These are phyloP conservation scores for Pantherophis guttatus DNA, from an alignment of 2,113 vertebrate species.

Conservation along the genomic window DNA sequence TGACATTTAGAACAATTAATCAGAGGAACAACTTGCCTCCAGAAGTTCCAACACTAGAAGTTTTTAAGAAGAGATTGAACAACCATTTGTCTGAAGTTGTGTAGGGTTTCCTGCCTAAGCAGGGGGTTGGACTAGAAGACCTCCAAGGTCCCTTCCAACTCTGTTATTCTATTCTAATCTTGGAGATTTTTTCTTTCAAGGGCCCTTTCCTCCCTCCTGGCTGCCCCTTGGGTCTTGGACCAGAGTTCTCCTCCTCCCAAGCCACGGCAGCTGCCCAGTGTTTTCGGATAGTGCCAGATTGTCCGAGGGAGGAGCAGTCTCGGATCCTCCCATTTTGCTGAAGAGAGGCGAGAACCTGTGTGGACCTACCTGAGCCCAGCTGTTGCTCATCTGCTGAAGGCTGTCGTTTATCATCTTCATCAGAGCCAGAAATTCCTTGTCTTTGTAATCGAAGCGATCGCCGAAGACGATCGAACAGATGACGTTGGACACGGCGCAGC, in stretches of 20 bases:
- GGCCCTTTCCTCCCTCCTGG: neutral
- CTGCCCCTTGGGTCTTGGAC: neutral
- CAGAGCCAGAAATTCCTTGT: constrained; percentile 15
- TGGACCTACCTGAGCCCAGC: constrained; percentile 32
- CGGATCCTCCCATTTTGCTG: neutral
- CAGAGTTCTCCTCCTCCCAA: neutral
- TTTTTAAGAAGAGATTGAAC: too few species aligned
- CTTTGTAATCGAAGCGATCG: constrained; percentile 31
- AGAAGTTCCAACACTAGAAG: too few species aligned
- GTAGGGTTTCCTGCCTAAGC: too few species aligned
- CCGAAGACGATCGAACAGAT: constrained; percentile 49
- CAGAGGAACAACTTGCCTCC: too few species aligned
- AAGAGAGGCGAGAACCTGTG: neutral
- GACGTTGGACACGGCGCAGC: constrained; percentile 27
- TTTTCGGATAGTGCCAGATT: neutral
- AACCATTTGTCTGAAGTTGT: too few species aligned
- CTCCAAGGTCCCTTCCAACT: too few species aligned
- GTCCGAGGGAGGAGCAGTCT: neutral
- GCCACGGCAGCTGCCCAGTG: neutral
- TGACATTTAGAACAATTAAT: too few species aligned
- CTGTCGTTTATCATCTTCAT: constrained; percentile 20
- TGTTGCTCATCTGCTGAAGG: neutral
- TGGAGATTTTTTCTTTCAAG: neutral
- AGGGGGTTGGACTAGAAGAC: too few species aligned
- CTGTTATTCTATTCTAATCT: too few species aligned